Evolutionary conservation across 2,888 invertebrate species (phyloP).

Genomic region (Andrena flavipes): DNA sequence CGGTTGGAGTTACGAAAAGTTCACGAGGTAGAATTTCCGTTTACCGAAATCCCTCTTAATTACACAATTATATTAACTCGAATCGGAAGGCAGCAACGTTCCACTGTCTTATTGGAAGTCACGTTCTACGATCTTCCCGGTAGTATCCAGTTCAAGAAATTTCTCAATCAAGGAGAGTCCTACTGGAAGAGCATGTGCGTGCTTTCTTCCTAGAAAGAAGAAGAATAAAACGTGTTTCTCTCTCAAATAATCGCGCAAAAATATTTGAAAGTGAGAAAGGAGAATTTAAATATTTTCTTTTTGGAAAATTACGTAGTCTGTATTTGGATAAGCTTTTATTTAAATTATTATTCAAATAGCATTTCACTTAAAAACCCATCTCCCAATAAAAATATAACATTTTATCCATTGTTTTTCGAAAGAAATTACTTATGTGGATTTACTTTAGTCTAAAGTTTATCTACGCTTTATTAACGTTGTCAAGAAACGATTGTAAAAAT

Average conservation of each 20-base stretch:
- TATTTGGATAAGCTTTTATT: no score
- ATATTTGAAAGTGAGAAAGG: not conserved
- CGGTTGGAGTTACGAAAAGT: slow-evolving; percentile 29
- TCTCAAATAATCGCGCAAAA: not conserved
- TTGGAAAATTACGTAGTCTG: not conserved
- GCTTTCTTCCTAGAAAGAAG: not conserved
- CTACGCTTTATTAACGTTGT: no score
- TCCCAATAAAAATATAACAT: no score
- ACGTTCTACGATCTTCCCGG: slow-evolving; percentile 12
- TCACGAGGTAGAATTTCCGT: not conserved
- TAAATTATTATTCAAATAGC: no score
- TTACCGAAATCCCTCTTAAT: slow-evolving; percentile 25
- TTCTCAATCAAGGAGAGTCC: slow-evolving; percentile 7
- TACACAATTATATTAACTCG: slow-evolving; percentile 32
- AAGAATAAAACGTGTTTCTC: not conserved
- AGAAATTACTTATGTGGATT: no score
- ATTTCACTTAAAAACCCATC: no score
- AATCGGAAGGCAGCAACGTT: not conserved
- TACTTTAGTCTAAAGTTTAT: no score
- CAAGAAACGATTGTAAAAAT: no score
- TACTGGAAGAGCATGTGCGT: not conserved
- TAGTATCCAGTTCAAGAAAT: not conserved
- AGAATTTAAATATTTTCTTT: not conserved
- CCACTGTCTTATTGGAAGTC: not conserved
- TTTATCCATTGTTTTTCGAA: no score